Percentiles rank a stretch among this genome's conserved stretches.
Evolutionary conservation across 2,113 vertebrate genomes (phyloP).

Genomic region (Sander lucioperca): DNA sequence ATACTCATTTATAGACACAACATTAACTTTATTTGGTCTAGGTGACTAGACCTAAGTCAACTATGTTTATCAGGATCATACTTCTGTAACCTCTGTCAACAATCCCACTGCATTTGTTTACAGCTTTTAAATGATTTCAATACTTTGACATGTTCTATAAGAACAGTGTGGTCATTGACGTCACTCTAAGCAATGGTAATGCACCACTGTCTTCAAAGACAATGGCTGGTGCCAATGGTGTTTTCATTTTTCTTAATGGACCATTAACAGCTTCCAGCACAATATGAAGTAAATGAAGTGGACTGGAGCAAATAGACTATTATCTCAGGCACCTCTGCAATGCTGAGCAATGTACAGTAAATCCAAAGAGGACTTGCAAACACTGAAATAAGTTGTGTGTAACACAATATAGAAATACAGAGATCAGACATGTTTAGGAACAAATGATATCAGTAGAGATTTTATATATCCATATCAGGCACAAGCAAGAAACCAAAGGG

Average conservation of each 20-base stretch:
- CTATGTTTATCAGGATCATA: not conserved
- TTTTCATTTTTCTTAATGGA: constrained; percentile 54
- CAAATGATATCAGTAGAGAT: constrained; percentile 10
- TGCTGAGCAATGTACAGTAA: not conserved
- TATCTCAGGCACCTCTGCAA: not conserved
- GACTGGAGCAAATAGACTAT: constrained; percentile 11
- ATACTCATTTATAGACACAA: not conserved
- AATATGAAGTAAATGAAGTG: constrained; percentile 30
- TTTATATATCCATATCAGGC: constrained; percentile 16
- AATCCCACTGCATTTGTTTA: constrained; percentile 7
- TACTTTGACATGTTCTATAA: constrained; percentile 15
- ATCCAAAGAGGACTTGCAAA: constrained; percentile 28
- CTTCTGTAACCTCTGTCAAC: not conserved
- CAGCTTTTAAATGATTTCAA: constrained; percentile 19
- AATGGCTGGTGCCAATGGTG: constrained; percentile 14
- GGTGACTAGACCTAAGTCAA: not conserved
- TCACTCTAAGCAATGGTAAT: constrained; percentile 17
- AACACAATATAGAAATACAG: not conserved
- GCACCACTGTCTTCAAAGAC: constrained; percentile 37
- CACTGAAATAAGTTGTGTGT: constrained; percentile 6
- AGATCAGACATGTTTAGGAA: constrained; percentile 3
- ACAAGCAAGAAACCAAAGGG: constrained; percentile 26
- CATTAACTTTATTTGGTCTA: not conserved
- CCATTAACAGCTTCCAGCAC: constrained; percentile 28
- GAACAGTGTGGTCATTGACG: constrained; percentile 1